These are phyloP conservation scores for Pipa parva DNA, from an alignment of 2,113 vertebrate genomes.

Conservation along the genomic window DNA sequence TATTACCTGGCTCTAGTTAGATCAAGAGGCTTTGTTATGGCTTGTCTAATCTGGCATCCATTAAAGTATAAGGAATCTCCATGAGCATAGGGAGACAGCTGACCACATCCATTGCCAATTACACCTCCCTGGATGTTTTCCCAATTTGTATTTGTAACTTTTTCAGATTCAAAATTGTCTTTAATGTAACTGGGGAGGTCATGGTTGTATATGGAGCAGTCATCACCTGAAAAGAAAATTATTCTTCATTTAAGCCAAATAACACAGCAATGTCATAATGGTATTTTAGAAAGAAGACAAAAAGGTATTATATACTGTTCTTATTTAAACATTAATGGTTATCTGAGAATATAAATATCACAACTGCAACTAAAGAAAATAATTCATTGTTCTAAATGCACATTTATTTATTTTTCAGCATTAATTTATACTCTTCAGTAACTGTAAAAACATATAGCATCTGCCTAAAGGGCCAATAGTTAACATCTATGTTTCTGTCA, in stretches of 20 bases:
- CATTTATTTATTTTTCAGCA: no score
- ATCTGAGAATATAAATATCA: no score
- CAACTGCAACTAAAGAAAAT: no score
- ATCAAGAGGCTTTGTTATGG: slow-evolving; percentile 90
- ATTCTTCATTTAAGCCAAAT: not conserved
- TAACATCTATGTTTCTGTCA: no score
- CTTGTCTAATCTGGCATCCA: slow-evolving; percentile 92
- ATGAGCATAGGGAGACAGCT: slow-evolving; percentile 91
- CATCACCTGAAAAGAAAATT: slow-evolving; percentile 71
- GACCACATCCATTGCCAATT: slow-evolving; percentile 92
- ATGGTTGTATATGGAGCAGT: slow-evolving; percentile 85
- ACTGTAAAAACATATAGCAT: no score
- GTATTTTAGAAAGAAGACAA: no score
- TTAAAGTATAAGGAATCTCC: slow-evolving; percentile 96
- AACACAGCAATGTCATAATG: not conserved
- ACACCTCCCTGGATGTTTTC: slow-evolving; percentile 89
- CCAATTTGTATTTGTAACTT: slow-evolving; percentile 90
- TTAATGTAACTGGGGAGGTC: slow-evolving; percentile 94
- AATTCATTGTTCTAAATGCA: no score
- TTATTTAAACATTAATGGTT: no score
- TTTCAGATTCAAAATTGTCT: slow-evolving; percentile 94
- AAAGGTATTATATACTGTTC: no score
- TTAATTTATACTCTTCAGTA: no score
- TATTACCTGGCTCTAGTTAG: slow-evolving; percentile 94
- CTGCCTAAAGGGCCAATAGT: no score